Conservation (phyloP, 2,113 vertebrate genomes). For the Noturus placidus region DNA sequence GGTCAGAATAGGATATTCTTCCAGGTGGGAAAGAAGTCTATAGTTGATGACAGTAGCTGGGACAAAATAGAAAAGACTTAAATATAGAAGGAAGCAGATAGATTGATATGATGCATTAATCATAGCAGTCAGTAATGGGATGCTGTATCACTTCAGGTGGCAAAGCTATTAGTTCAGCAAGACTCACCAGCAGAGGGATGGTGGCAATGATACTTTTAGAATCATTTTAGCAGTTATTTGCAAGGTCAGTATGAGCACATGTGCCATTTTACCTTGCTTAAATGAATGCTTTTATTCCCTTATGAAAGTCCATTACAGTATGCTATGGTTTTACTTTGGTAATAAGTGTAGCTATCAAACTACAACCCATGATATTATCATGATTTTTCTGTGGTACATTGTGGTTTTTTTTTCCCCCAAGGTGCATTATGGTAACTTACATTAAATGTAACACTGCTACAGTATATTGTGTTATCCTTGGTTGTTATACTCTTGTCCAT, state of each 20-base stretch:
- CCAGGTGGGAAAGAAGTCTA: too few species aligned
- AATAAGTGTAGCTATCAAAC: background rate
- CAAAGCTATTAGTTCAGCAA: background rate
- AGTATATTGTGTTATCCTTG: background rate
- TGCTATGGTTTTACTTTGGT: background rate
- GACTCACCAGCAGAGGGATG: background rate
- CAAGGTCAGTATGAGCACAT: background rate
- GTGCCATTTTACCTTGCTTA: background rate
- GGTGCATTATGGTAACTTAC: background rate
- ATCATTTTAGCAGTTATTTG: background rate
- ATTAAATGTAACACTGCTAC: background rate
- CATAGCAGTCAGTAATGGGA: background rate
- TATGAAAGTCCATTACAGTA: background rate
- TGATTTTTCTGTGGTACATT: background rate
- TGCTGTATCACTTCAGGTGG: background rate
- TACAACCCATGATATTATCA: background rate
- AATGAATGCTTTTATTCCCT: background rate
- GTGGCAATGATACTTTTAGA: background rate
- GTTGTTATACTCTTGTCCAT: background rate
- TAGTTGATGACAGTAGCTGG: too few species aligned
- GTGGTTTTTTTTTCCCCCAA: background rate
- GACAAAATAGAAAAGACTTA: background rate
- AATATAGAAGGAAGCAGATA: background rate
- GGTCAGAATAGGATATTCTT: too few species aligned
- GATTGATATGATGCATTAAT: background rate